Percentiles rank a stretch among this genome's conserved stretches.
Evolutionary conservation across 2,113 vertebrate genomes (phyloP).

Genomic region (Pipa parva): DNA sequence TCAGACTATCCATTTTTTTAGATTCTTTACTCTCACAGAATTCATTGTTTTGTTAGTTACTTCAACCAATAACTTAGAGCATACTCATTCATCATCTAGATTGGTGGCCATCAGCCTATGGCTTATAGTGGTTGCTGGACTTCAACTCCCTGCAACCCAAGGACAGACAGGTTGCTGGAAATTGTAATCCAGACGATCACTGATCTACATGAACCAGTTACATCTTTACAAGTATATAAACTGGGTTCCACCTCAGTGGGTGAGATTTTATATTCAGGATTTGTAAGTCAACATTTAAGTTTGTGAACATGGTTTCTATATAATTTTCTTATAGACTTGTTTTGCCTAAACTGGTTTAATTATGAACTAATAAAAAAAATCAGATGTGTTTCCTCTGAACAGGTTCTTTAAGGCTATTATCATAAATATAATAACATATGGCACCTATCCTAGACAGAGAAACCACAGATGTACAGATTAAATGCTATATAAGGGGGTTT

Average conservation of each 20-base stretch:
- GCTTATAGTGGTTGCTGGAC: too few relatives aligned
- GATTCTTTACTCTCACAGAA: too few relatives aligned
- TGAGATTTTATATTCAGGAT: constrained; percentile 65
- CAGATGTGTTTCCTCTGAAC: constrained; percentile 71
- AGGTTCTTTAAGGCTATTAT: constrained; percentile 88
- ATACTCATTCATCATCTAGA: too few relatives aligned
- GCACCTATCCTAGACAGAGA: constrained; percentile 67
- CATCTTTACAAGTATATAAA: constrained; percentile 61
- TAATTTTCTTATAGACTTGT: constrained; percentile 57
- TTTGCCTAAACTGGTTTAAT: constrained; percentile 73
- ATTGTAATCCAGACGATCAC: constrained; percentile 44
- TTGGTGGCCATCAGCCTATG: too few relatives aligned
- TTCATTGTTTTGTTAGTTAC: too few relatives aligned
- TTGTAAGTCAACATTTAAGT: constrained; percentile 63
- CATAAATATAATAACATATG: constrained; percentile 94
- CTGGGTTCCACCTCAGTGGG: constrained; percentile 62
- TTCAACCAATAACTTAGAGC: too few relatives aligned
- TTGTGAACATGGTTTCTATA: constrained; percentile 58
- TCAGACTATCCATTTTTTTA: too few relatives aligned
- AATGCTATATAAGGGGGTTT: constrained; percentile 69
- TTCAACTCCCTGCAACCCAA: too few relatives aligned
- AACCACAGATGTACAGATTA: constrained; percentile 84
- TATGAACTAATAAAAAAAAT: constrained; percentile 73
- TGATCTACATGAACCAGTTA: constrained; percentile 64
- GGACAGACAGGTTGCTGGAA: not conserved